phyloP scores from a whole-genome alignment of 2,888 invertebrate genomes.

The Cyrtodaria siliqua region DNA sequence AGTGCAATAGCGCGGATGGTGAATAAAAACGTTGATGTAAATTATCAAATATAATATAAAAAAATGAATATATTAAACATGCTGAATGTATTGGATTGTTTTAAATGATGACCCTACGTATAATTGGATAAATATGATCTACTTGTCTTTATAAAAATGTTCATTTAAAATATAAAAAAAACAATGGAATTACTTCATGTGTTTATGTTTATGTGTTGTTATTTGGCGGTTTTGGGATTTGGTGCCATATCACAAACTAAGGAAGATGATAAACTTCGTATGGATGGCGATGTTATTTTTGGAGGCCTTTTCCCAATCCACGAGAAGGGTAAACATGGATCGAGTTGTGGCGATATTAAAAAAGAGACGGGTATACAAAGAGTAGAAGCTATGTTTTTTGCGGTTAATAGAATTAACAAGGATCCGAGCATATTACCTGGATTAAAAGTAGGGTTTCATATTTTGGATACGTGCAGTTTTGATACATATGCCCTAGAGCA shows the following conservation, averaged over 20 bases:
- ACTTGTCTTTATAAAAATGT: too few relatives aligned
- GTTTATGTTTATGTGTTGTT: background rate
- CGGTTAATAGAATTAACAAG: conserved; percentile 88
- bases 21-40: too few relatives aligned
- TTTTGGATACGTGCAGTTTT: conserved; percentile 88
- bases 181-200: background rate
- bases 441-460: conserved; percentile 85
- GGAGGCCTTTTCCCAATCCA: conserved; percentile 89
- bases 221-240: background rate
- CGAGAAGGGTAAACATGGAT: conserved; percentile 86
- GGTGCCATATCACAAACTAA: conserved; percentile 12
- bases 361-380: conserved; percentile 87
- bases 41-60: too few relatives aligned
- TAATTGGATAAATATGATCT: too few relatives aligned
- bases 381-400: conserved; percentile 89
- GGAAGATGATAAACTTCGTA: conserved; percentile 72
- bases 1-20: too few relatives aligned
- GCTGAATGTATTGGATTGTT: too few relatives aligned
- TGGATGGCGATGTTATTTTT: conserved; percentile 87
- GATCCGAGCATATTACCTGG: conserved; percentile 86
- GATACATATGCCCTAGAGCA: conserved; percentile 89
- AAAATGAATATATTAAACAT: too few relatives aligned
- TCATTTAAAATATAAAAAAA: too few relatives aligned
- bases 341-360: conserved; percentile 86
- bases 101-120: too few relatives aligned